Conservation (phyloP, 2,888 invertebrate genomes). For the Nymphalis polychloros region DNA sequence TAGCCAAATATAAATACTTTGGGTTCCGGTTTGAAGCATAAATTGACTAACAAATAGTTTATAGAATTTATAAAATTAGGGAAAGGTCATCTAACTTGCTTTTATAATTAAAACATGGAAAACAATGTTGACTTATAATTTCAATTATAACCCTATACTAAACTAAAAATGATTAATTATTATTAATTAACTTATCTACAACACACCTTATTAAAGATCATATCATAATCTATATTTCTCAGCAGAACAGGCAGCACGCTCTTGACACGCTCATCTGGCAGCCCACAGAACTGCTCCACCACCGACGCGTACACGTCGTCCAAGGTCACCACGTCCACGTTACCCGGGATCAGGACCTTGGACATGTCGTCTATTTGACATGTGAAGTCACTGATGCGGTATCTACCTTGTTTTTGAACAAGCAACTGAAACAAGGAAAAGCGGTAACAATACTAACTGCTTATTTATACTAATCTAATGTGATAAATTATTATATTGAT, state of each 20-base stretch:
- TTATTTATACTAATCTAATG: too few species aligned
- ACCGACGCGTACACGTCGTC: slow-evolving; percentile 65
- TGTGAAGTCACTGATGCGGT: slow-evolving; percentile 56
- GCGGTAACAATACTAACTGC: background rate
- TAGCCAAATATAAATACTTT: too few species aligned
- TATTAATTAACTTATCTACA: background rate
- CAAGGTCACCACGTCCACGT: slow-evolving; percentile 53
- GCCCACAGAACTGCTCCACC: slow-evolving; percentile 71
- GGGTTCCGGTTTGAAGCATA: too few species aligned
- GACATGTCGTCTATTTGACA: slow-evolving; percentile 61
- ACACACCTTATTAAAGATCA: slow-evolving; percentile 62
- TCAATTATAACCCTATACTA: too few species aligned
- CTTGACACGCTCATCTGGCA: slow-evolving; percentile 64
- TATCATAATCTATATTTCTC: slow-evolving; percentile 66
- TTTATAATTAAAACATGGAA: too few species aligned
- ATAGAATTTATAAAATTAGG: too few species aligned
- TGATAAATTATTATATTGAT: too few species aligned
- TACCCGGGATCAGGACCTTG: slow-evolving; percentile 50
- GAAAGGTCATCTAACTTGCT: too few species aligned
- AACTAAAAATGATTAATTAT: too few species aligned
- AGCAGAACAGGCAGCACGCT: slow-evolving; percentile 65
- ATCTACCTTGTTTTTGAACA: slow-evolving; percentile 50
- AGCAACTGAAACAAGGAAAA: slow-evolving; percentile 51
- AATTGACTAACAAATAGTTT: too few species aligned
- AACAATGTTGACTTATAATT: too few species aligned